Conservation (phyloP, 2,797 vertebrate species). For the Moxostoma hubbsi region DNA sequence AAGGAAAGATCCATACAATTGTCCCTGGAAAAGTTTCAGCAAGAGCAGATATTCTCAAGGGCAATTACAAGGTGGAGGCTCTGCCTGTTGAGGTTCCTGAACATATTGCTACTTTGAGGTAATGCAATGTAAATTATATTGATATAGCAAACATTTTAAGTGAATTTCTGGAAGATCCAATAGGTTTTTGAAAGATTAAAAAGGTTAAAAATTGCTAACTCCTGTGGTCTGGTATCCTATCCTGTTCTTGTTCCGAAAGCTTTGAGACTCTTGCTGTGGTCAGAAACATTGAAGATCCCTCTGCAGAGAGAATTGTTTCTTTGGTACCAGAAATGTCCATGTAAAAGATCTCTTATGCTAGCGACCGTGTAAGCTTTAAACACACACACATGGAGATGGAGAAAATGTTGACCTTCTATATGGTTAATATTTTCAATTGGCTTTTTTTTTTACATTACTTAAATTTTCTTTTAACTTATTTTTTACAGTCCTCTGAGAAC, state of each 20-base stretch:
- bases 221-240: neutral
- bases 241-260: conserved; percentile 67
- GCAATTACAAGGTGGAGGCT: conserved; percentile 76
- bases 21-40: conserved; percentile 71
- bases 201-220: no score
- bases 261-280: conserved; percentile 78
- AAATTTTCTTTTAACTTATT: conserved; percentile 64
- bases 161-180: neutral
- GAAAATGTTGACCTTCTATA: neutral
- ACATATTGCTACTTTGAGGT: conserved; percentile 72
- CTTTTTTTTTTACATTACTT: conserved; percentile 21
- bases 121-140: neutral
- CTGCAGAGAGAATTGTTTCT: conserved; percentile 69
- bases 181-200: neutral
- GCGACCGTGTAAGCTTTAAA: conserved; percentile 72
- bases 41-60: conserved; percentile 73
- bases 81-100: conserved; percentile 75
- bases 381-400: no score
- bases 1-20: conserved; percentile 65
- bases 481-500: conserved; percentile 69
- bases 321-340: conserved; percentile 67
- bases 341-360: conserved; percentile 38
- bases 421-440: no score
- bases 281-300: conserved; percentile 78
- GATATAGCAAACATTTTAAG: neutral